Base-by-base conservation (phyloP, 2,888 invertebrate species). In the Clostera curtula region DNA sequence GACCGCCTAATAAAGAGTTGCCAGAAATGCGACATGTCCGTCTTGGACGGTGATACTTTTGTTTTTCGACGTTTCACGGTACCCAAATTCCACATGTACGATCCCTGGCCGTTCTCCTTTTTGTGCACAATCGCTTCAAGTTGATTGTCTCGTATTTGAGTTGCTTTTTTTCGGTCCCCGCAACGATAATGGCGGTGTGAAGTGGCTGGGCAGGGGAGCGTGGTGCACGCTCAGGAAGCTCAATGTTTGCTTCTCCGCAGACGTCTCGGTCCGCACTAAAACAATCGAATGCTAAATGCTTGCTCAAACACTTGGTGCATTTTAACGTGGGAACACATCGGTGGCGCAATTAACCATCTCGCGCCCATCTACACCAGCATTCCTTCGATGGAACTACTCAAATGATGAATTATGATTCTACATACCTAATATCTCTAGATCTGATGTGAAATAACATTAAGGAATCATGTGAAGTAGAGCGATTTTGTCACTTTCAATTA, bases 241-340 rank as follows among this genome's bases (percentile, higher is more conserved):
- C 61, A 57, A 62, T 80, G 76, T 82, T 77, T 82, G 63, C 69
- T 60, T 67, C 65, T 55, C 62, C 55, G 63, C 70, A 67, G 74
- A 72, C 71, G 69, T 72, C 75, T 75, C 69, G 66, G 69, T 62
- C 68, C 67, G 68, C 77, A 75, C 82, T 82, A 82, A 83, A 76
- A 83, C 82, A 83, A 83, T 83, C 83, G 76, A 79, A 73, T 72
- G 83, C 77, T 83, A 83, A 83, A 72, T 67, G 76, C 57, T 67
- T 70, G 56, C 61, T 58, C 79, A 83, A 83, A 83, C 82, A 82
- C 61, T 59, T 56, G 68, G 69, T 63, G 72, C 76, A 73, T 70
- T 76, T 73, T 71, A 73, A 74, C 82, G 82, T 82, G 83, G 80
- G 82, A 82, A 82, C 67, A 67, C 59, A 64, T 59, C 66, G 67